These are phyloP conservation scores for Drosophila ironensis DNA, from an alignment of 1,140 invertebrate genomes.

Conservation along the genomic window DNA sequence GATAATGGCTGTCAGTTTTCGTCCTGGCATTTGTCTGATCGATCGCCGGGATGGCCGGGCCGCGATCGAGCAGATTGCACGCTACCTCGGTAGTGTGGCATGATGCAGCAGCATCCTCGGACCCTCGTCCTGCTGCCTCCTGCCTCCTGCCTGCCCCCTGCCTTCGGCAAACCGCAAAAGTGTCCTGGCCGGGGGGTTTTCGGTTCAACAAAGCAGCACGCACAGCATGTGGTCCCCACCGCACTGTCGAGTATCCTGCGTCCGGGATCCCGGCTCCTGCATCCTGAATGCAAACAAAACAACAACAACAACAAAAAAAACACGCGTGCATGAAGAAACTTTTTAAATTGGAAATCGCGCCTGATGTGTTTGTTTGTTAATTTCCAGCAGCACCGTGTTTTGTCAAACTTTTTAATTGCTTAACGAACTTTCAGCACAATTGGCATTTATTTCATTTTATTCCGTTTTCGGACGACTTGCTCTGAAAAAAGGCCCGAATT, in stretches of 20 bases:
- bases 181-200: conserved; percentile 35
- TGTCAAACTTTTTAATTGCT: conserved; percentile 76
- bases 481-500: conserved; percentile 17
- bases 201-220: conserved; percentile 39
- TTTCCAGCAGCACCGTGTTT: conserved; percentile 57
- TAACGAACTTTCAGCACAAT: conserved; percentile 59
- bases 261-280: conserved; percentile 19
- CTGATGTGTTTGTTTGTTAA: conserved; percentile 78
- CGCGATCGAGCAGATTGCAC: conserved; percentile 29
- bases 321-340: conserved; percentile 5
- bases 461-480: conserved; percentile 34
- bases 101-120: conserved; percentile 36
- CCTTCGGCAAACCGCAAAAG: conserved; percentile 66
- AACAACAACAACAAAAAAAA: background rate
- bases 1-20: conserved; percentile 72
- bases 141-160: background rate
- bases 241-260: conserved; percentile 20
- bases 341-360: conserved; percentile 77
- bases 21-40: conserved; percentile 53
- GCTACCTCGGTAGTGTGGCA: no score
- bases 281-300: conserved; percentile 24
- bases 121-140: background rate
- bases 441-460: conserved; percentile 48
- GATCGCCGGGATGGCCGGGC: conserved; percentile 19
- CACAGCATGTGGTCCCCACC: conserved; percentile 66